Evolutionary conservation across 2,888 invertebrate genomes (phyloP).

Genomic region (Cheilosia soror): DNA sequence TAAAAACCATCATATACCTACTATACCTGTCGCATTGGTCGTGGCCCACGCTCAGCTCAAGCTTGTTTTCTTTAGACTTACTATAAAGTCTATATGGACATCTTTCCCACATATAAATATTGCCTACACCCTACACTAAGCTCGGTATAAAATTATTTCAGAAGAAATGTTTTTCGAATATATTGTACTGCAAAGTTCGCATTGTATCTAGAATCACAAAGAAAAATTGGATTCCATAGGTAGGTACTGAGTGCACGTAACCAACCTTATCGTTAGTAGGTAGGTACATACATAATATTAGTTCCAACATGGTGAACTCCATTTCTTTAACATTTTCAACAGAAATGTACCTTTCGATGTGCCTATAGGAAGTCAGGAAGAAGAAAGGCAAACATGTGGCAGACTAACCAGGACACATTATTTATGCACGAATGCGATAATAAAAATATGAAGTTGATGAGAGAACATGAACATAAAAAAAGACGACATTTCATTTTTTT

Average conservation of each 20-base stretch:
- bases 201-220: too few relatives aligned
- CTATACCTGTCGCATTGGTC: too few relatives aligned
- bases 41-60: too few relatives aligned
- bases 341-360: neutral
- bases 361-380: neutral
- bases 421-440: conserved; percentile 33
- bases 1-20: too few relatives aligned
- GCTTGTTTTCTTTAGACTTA: too few relatives aligned
- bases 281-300: neutral
- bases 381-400: conserved; percentile 12
- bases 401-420: conserved; percentile 35
- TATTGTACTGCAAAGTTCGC: too few relatives aligned
- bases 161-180: too few relatives aligned
- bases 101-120: too few relatives aligned
- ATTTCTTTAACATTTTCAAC: neutral
- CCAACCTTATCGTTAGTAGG: neutral
- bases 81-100: too few relatives aligned
- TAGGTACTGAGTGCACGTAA: neutral
- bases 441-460: conserved; percentile 42
- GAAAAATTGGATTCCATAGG: too few relatives aligned
- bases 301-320: conserved; percentile 11
- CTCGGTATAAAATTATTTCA: too few relatives aligned
- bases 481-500: conserved; percentile 11
- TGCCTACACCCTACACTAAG: too few relatives aligned
- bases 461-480: conserved; percentile 35